Evolutionary conservation across 2,888 invertebrate genomes (phyloP), one percentile per base, ranked within the genome.

Genomic region (Lithosia quadra): DNA sequence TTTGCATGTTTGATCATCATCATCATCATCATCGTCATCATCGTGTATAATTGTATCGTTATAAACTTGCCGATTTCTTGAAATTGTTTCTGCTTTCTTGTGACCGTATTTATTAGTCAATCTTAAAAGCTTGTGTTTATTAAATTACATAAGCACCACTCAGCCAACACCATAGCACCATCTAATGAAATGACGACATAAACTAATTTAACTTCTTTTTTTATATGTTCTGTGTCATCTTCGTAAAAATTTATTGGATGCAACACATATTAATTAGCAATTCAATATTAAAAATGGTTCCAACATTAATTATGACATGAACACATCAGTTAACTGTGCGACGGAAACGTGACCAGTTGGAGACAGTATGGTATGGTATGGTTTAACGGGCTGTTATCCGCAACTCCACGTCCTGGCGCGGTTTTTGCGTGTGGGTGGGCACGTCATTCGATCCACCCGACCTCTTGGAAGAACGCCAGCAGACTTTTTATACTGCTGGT

Each of bases 241-340:
- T n/a, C 28, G 71, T 72, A 65, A 11, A 66, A 77, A 73, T 79
- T 80, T 68, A 72, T 77, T 68, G 58, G 21, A 61, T 67, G 56
- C 36, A 65, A 74, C 69, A 69, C 63, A 67, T 67, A 66, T 69
- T 74, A 73, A 69, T 73, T 65, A 71, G 74, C 65, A 55, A 60
- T 71, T 76, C 34, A 57, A 62, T 62, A 65, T 61, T 65, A 71
- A 70, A n/a, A 65, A 68, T 53, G 36, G 36, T 69, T 70, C 49
- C 34, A 24, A 7, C 39, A 57, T 36, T 64, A 65, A 73, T 76
- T 72, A 80, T 69, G 57, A 66, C 59, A 64, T 65, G 33, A 39
- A 22, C 55, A 39, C 53, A 67, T 39, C 62, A 59, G 34, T 15
- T 64, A 33, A 68, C 58, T 68, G 61, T 61, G 58, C 28, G 34